Evolutionary conservation across 92 coral and sea anemone species (phyloP).

Genomic region (Bergia puertoricense): DNA sequence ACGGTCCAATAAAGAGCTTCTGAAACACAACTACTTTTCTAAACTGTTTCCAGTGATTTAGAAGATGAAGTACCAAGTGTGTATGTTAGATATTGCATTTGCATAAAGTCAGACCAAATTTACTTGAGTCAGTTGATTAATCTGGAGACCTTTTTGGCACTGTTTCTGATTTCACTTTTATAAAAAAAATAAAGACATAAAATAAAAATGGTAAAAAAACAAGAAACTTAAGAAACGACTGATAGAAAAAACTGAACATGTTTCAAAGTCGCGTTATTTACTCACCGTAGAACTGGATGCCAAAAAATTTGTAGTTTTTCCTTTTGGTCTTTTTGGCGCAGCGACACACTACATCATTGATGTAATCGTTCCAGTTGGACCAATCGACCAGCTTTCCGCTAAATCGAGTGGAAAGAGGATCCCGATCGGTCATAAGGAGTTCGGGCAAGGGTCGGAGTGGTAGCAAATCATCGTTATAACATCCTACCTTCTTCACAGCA

Average conservation of each 20-base stretch:
- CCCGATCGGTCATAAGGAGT: constrained; percentile 32
- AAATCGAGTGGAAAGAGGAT: constrained; percentile 20
- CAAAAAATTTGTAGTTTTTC: constrained; percentile 13
- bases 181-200: not conserved
- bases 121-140: no score
- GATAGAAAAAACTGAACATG: not conserved
- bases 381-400: constrained; percentile 32
- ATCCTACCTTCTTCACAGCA: constrained; percentile 17
- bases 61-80: no score
- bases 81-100: no score
- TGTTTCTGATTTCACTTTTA: no score
- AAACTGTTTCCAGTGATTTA: no score
- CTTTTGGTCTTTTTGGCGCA: constrained; percentile 11
- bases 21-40: no score
- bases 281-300: constrained; percentile 37
- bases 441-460: constrained; percentile 12
- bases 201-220: not conserved
- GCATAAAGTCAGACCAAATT: no score
- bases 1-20: no score
- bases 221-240: not conserved
- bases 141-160: no score
- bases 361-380: constrained; percentile 4
- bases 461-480: not conserved
- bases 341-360: constrained; percentile 27
- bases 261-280: not conserved